Conservation (phyloP, 1,140 invertebrate species). For the Danaus melanippus region DNA sequence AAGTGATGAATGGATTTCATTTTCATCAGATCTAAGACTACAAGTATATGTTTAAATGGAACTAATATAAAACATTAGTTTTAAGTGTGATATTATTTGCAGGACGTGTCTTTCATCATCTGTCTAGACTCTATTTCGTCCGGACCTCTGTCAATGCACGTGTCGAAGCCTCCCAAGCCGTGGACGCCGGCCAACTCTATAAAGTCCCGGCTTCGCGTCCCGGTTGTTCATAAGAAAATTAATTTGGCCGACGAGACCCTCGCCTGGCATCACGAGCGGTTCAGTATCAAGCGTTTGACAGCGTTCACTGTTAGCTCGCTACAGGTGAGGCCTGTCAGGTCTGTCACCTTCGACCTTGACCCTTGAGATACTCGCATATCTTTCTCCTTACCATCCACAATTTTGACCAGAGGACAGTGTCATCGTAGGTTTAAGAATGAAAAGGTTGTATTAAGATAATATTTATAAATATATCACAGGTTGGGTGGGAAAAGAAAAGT, state of each 20-base stretch:
- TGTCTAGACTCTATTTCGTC: conserved; percentile 91
- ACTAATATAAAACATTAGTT: too few relatives aligned
- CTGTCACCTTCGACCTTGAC: not conserved
- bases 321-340: conserved; percentile 26
- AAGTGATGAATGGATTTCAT: too few relatives aligned
- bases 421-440: conserved; percentile 57
- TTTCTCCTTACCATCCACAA: too few relatives aligned
- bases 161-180: conserved; percentile 96
- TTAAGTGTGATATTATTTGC: conserved; percentile 58
- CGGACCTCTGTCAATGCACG: conserved; percentile 87
- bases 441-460: too few relatives aligned
- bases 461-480: too few relatives aligned
- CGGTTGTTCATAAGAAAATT: conserved; percentile 92
- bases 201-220: conserved; percentile 34
- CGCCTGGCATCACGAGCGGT: conserved; percentile 98
- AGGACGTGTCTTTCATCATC: conserved; percentile 91
- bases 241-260: conserved; percentile 94
- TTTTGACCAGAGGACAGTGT: conserved; percentile 79
- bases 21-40: too few relatives aligned
- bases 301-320: conserved; percentile 90
- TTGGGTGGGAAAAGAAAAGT: too few relatives aligned
- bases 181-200: conserved; percentile 78
- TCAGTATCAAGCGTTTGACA: conserved; percentile 91
- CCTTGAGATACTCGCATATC: too few relatives aligned
- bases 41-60: too few relatives aligned